phyloP scores from a whole-genome alignment of 2,797 vertebrate genomes.

The Ctenochaetus hawaiiensis region DNA sequence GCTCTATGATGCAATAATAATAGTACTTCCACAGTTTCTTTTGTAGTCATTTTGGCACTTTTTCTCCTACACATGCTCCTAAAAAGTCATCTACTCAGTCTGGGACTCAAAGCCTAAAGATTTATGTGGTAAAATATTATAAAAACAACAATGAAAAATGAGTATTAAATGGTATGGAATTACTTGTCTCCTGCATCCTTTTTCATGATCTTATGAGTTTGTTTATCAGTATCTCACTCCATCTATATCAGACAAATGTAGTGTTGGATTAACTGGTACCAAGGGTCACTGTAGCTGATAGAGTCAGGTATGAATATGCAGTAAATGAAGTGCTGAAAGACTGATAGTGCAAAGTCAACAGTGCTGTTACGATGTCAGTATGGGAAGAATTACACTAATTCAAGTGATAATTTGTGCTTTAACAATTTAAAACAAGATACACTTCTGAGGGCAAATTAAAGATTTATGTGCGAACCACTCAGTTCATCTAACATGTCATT shows the following conservation, averaged over 20 bases:
- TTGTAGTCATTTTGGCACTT: slow-evolving; percentile 79
- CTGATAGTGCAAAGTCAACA: slow-evolving; percentile 62
- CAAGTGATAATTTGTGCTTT: slow-evolving; percentile 33
- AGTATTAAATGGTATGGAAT: slow-evolving; percentile 19
- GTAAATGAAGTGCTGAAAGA: slow-evolving; percentile 46
- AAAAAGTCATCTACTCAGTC: slow-evolving; percentile 27
- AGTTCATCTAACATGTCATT: background rate
- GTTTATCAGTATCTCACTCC: background rate
- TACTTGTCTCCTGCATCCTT: slow-evolving; percentile 3
- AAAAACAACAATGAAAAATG: slow-evolving; percentile 46
- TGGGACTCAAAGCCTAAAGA: slow-evolving; percentile 43
- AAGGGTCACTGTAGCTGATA: slow-evolving; percentile 10
- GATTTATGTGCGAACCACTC: slow-evolving; percentile 22
- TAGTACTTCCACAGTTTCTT: slow-evolving; percentile 72
- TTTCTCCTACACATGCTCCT: slow-evolving; percentile 56
- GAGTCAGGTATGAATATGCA: slow-evolving; percentile 8
- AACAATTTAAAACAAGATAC: slow-evolving; percentile 10
- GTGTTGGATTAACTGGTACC: background rate
- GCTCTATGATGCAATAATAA: background rate
- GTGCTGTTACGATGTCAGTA: slow-evolving; percentile 23
- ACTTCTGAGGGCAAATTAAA: slow-evolving; percentile 22
- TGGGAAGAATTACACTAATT: slow-evolving; percentile 6
- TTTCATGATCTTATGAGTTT: background rate
- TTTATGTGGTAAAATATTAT: slow-evolving; percentile 35
- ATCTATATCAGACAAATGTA: background rate